Evolutionary conservation across 2,888 invertebrate species (phyloP), one percentile per base, ranked within the genome.

Genomic region (Dione juno): DNA sequence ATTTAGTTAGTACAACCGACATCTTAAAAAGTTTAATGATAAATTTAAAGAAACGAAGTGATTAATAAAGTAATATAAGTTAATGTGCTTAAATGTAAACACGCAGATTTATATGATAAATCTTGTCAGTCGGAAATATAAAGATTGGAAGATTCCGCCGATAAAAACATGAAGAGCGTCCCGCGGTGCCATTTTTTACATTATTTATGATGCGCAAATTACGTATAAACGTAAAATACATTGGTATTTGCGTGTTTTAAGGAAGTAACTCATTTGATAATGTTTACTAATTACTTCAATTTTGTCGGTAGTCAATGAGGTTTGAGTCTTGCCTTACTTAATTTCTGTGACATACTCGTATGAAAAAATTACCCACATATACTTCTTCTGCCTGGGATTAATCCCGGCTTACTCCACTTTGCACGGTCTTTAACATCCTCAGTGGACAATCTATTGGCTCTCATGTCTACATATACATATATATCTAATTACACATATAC

Each of bases 191-290:
- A 75, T 76, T 76, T 78, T 76, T 72, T 69, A 66, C 69, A 77
- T 78, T 77, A 81, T 82, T 81, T 80, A 82, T 74, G 78, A 76
- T 61, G 73, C 74, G 68, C 74, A 76, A 77, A 80, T 79, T 79
- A 76, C 73, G 74, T 71, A 76, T 74, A 37, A 71, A 66, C 73
- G 73, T 65, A 19, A 70, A 74, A 80, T 80, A 79, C 78, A 80
- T 78, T 76, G 76, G 72, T 77, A 76, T 78, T 75, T 77, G 80
- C 61, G 45, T 28, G 53, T 41, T 59, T 16, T 61, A 52, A 21
- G 37, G 48, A 40, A 37, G 50, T 50, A 21, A 40, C 28, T 50
- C 9, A 63, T 66, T n/a, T 43, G 10, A 66, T 9, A 10, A 16
- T 43, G 14, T 54, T 41, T 28, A 21, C 14, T 66, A 48, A 43